Percentiles rank a stretch among this genome's conserved stretches.
Evolutionary conservation across 2,888 invertebrate species (phyloP).

Genomic region (Eupithecia subfuscata): DNA sequence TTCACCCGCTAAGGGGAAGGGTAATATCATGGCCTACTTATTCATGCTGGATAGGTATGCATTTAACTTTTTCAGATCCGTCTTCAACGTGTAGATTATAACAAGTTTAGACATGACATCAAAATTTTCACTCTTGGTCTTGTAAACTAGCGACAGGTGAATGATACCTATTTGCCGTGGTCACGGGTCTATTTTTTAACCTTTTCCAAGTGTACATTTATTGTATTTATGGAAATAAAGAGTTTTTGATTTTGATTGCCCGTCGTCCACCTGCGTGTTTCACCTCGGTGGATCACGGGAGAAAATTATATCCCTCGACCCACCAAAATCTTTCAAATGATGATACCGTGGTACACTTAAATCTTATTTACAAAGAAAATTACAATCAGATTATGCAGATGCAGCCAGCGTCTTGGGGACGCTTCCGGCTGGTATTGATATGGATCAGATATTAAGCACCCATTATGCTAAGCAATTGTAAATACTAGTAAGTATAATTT

Average conservation of each 20-base stretch:
- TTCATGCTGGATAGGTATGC: conserved; percentile 47
- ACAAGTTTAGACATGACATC: background rate
- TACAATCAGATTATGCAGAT: too few relatives aligned
- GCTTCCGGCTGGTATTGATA: too few relatives aligned
- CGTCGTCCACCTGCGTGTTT: background rate
- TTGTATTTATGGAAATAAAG: too few relatives aligned
- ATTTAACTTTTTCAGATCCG: conserved; percentile 40
- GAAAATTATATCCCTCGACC: background rate
- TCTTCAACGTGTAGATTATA: background rate
- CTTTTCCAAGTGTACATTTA: too few relatives aligned
- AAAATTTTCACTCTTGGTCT: conserved; percentile 11
- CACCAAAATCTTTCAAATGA: background rate
- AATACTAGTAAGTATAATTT: too few relatives aligned
- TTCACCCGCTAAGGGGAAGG: conserved; percentile 18
- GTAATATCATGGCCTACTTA: conserved; percentile 22
- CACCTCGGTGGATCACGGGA: background rate
- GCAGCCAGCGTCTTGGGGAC: too few relatives aligned
- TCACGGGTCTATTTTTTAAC: background rate
- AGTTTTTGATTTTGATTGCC: too few relatives aligned
- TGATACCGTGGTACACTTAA: too few relatives aligned
- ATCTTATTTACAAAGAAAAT: too few relatives aligned
- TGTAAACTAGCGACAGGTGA: background rate
- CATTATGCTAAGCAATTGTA: too few relatives aligned
- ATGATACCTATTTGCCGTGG: background rate
- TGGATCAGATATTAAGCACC: too few relatives aligned